Evolutionary conservation across 1,140 invertebrate species (phyloP), one percentile per base, ranked within the genome.

Genomic region (Euura lappo): DNA sequence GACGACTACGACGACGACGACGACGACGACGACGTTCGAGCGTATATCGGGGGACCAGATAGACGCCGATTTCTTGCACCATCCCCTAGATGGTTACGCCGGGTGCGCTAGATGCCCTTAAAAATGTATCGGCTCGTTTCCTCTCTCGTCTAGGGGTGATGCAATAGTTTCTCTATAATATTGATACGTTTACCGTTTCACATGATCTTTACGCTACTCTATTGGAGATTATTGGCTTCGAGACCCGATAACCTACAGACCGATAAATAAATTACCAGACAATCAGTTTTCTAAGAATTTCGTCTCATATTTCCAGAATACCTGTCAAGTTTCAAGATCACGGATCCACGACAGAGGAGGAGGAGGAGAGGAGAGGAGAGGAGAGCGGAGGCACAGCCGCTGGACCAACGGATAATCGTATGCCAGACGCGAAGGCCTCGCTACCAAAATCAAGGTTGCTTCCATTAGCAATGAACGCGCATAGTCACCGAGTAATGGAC

Each of bases 21-120:
- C 73, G 73, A 70, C 72, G 73, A 11, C 51, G 4, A 11, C 75
- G 66, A 71, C 72, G 75, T 72, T 72, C 65, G 72, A 69, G 71
- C 46, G 51, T 74, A 75, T 1, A 28, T 8, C 28, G 70, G 66
- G 77, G 83, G 81, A 80, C 74, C 73, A 83, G 82, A 80, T 80
- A 28, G 28, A 28, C 28, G 28, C 28, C 28, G 28, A 28, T 28
- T 28, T 28, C 28, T 28, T 28, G 28, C 28, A 28, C 28, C 28
- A 28, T 28, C 6, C 6, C 51, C 51, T 3, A 60, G 51, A 8
- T 60, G 51, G 3, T 11, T 60, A n/a, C 51, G 51, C 8, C 13
- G 51, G 51, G 51, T 11, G 51, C 51, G 3, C 8, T 3, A 60
- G 51, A 60, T 60, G 51, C 51, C 10, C 51, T 60, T 60, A 8